Base-by-base conservation (phyloP, 2,888 invertebrate genomes). In the Scaptodrosophila latifasciaeformis region DNA sequence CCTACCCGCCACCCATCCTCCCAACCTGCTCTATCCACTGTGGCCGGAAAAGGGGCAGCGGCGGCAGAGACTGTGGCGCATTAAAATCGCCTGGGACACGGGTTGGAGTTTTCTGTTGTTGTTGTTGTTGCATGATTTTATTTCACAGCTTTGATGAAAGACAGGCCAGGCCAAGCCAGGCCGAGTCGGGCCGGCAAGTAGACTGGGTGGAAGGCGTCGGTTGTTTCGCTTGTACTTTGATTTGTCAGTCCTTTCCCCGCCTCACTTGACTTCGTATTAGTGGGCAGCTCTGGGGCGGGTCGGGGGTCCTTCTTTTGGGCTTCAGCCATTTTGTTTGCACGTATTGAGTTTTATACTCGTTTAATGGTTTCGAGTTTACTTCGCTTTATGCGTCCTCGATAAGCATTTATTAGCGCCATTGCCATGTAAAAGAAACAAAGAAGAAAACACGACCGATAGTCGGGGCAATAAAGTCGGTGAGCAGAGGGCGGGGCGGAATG, bases 341-440 rank as follows among this genome's bases (percentile, higher is more conserved):
- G 71, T 77, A 65, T 76, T 60, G 70, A 79, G 80, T 75, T 75
- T 79, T 81, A 81, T 81, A 80, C 74, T 69, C 80, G 82, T 74
- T 81, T 75, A 79, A 75, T 75, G 74, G 80, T 70, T 81, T 81
- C 74, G 82, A 81, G 81, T 79, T 75, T 81, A 81, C 74, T 81
- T 10, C 74, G 77, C 80, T 75, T 81, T 75, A 75, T 75, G 74
- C 77, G 74, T 81, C 80, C 81, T 75, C 74, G 82, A 75, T 75
- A 81, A 79, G 74, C 82, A 75, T 75, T 75, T 75, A 75, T 75
- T 75, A 81, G 74, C 74, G 67, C 70, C 74, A 65, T 65, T 59
- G 10, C 6, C 24, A 24, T 5, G 24, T 24, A 7, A 7, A 24
- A 7, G 24, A 7, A 7, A 7, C 24, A 24, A 7, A n/a, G n/a